phyloP scores from a whole-genome alignment of 2,888 invertebrate genomes.

The Aphidoletes aphidimyza region DNA sequence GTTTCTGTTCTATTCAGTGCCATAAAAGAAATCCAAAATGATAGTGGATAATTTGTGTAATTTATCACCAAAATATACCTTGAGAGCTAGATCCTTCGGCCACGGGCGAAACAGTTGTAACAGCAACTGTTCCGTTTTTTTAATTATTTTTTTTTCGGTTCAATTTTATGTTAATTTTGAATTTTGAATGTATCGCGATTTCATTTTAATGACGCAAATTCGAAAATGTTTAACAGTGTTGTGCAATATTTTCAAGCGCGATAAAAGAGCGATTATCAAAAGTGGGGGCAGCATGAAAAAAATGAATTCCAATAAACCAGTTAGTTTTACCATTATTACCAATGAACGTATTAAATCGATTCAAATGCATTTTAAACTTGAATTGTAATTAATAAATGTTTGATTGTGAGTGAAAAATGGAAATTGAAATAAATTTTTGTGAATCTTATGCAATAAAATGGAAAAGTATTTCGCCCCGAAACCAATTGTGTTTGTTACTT shows the following conservation, averaged over 20 bases:
- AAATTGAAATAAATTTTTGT: not conserved
- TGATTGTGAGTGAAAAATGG: not conserved
- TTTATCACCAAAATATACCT: constrained; percentile 57
- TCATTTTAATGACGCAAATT: not conserved
- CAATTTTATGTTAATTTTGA: constrained; percentile 51
- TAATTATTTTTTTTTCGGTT: constrained; percentile 56
- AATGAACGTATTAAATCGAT: not conserved
- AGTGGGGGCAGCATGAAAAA: constrained; percentile 58
- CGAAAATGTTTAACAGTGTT: not conserved
- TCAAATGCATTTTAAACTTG: not conserved
- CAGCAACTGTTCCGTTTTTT: constrained; percentile 58
- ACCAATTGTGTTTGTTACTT: not conserved
- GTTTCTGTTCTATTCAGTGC: too few relatives aligned
- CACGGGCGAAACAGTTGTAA: constrained; percentile 60
- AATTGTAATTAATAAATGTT: not conserved
- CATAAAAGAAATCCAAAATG: constrained; percentile 1
- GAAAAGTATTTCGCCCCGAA: not conserved
- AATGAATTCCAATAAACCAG: constrained; percentile 55
- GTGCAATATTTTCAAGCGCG: constrained; percentile 29
- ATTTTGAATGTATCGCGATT: constrained; percentile 22
- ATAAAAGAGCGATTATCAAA: constrained; percentile 11
- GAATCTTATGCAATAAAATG: not conserved
- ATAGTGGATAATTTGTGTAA: not conserved
- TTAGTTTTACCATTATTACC: not conserved
- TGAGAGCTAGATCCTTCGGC: constrained; percentile 60